Evolutionary conservation across 2,888 invertebrate species (phyloP).

Genomic region (Brachynemurus nebulosus): DNA sequence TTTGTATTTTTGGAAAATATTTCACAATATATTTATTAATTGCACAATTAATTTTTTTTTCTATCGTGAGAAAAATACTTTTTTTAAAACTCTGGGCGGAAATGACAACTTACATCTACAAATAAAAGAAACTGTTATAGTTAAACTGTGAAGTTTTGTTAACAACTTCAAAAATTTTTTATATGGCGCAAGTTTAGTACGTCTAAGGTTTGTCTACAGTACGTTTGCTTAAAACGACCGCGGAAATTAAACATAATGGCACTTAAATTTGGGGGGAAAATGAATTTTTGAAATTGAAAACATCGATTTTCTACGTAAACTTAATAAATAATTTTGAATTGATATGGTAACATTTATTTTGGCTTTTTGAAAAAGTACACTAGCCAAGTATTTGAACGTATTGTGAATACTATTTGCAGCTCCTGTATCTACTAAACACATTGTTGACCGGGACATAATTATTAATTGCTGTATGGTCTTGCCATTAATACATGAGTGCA

Average conservation of each 20-base stretch:
- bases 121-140: neutral
- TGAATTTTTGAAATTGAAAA: neutral
- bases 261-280: neutral
- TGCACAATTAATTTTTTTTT: neutral
- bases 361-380: no score
- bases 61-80: neutral
- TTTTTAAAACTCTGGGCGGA: slow-evolving; percentile 3
- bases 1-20: neutral
- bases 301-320: neutral
- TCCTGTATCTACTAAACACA: no score
- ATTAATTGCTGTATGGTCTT: no score
- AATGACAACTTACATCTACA: slow-evolving; percentile 5
- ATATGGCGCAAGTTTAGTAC: neutral
- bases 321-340: no score
- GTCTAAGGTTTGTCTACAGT: no score
- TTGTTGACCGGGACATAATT: no score
- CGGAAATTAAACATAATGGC: no score
- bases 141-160: neutral
- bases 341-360: no score
- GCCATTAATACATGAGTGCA: no score
- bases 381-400: no score
- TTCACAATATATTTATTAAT: neutral
- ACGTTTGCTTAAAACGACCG: no score
- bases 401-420: no score
- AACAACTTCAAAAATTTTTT: neutral